Evolutionary conservation across 1,140 invertebrate species (phyloP), one percentile per base, ranked within the genome.

Genomic region (Bombus cullumanus): DNA sequence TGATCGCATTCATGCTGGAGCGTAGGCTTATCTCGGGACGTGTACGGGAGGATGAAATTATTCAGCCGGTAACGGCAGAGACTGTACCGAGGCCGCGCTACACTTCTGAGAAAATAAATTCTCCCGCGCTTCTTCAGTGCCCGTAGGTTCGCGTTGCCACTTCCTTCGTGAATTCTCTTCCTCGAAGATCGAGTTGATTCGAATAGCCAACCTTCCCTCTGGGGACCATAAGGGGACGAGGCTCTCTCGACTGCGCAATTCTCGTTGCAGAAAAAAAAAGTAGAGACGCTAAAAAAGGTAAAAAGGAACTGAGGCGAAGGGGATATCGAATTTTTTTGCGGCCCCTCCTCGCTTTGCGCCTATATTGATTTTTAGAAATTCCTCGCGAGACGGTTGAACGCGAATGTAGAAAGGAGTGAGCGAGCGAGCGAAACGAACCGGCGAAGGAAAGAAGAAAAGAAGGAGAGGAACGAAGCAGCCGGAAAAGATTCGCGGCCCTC

Each of bases 331-430:
- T 88, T 86, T 90, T 88, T 91, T 89, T 89, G 83, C 78, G 43
- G 59, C 88, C 86, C 89, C 88, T 88, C 84, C 88, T 85, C 73
- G 81, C 81, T 82, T 81, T 72, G 79, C 87, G 86, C 92, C 90
- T 94, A 94, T 94, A 94, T 94, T 94, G 93, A 94, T 94, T 94
- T 94, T 94, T 87, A 92, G 88, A 94, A 93, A 94, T 93, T 94
- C 93, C 92, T 94, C 89, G 90, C 83, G 83, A 89, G 85, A 91
- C 86, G 87, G 68, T 71, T 84, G 87, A 86, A 83, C 86, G 85
- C 74, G 47, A 88, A 81, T 66, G 87, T 81, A 82, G 66, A 76
- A 79, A 88, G 22, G 75, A 77, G 25, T 5, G 75, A 80, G 85
- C 75, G 86, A 87, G 83, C 81, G 66, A 71, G 71, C 71, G 84